These are phyloP conservation scores for Boulengeromyrus knoepffleri DNA, from an alignment of 2,113 vertebrate genomes.

Conservation along the genomic window DNA sequence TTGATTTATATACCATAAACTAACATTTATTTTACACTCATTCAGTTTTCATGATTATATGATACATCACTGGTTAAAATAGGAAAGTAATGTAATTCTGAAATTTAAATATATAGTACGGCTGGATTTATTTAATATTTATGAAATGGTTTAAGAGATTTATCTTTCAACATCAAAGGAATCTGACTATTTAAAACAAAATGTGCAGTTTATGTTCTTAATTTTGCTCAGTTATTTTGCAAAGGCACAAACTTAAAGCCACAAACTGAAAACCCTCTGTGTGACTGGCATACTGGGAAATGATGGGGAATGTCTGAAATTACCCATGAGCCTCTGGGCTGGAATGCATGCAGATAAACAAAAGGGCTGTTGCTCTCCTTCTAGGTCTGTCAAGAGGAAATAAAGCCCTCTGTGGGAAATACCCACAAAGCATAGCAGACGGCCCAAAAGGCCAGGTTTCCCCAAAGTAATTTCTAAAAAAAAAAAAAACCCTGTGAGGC, in stretches of 20 bases:
- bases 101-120: not conserved
- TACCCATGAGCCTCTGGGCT: not conserved
- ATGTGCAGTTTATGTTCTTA: not conserved
- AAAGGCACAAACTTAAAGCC: not conserved
- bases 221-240: not conserved
- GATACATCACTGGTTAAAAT: not conserved
- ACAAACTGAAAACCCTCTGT: not conserved
- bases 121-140: not conserved
- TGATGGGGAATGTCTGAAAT: not conserved
- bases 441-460: not conserved
- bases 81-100: not conserved
- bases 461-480: not conserved
- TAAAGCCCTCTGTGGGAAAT: not conserved
- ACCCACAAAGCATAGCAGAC: not conserved
- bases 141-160: not conserved
- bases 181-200: not conserved
- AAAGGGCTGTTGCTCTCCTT: not conserved
- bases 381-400: not conserved
- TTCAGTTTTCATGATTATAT: not conserved
- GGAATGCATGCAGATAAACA: constrained; percentile 1
- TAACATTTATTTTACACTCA: not conserved
- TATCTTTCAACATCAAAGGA: not conserved
- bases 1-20: not conserved
- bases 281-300: not conserved
- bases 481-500: not conserved